A percentile compares a stretch with the other conserved stretches of the same genome.
Conservation (phyloP, 2,888 invertebrate genomes). For the Colostygia pectinataria region DNA sequence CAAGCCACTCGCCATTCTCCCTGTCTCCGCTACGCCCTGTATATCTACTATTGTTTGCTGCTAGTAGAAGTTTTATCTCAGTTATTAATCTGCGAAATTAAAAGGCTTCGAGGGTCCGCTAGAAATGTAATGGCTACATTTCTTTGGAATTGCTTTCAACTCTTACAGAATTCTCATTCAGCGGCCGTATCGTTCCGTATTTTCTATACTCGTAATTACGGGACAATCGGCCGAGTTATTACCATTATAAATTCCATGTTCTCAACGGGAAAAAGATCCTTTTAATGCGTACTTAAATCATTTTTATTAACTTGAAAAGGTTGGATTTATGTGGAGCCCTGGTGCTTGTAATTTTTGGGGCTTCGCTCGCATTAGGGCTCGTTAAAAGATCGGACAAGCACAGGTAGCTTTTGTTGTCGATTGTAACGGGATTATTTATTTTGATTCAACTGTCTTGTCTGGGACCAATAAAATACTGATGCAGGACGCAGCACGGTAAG, state of each 20-base stretch:
- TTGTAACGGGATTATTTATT: conserved; percentile 9
- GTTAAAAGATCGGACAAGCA: conserved; percentile 26
- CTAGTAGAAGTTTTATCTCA: conserved; percentile 48
- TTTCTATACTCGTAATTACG: conserved; percentile 50
- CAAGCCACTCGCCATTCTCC: conserved; percentile 43
- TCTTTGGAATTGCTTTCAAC: conserved; percentile 37
- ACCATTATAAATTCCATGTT: conserved; percentile 71
- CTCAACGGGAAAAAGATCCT: conserved; percentile 66
- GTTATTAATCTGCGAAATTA: conserved; percentile 57
- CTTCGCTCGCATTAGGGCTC: conserved; percentile 52
- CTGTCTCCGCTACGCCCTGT: conserved; percentile 42
- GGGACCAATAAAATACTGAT: background rate
- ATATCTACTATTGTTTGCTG: conserved; percentile 52
- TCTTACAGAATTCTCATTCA: conserved; percentile 26
- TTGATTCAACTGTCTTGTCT: background rate
- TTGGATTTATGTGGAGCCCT: conserved; percentile 69
- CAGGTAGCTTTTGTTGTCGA: conserved; percentile 19
- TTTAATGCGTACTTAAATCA: conserved; percentile 78
- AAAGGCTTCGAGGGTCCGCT: conserved; percentile 41
- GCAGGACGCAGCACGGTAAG: too few species aligned
- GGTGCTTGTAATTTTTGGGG: conserved; percentile 63
- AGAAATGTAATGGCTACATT: conserved; percentile 38
- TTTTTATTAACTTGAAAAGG: conserved; percentile 80
- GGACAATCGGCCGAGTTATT: conserved; percentile 66
- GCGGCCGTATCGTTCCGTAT: conserved; percentile 25